Conservation (phyloP, 2,888 invertebrate species). For the Dicycla oo region DNA sequence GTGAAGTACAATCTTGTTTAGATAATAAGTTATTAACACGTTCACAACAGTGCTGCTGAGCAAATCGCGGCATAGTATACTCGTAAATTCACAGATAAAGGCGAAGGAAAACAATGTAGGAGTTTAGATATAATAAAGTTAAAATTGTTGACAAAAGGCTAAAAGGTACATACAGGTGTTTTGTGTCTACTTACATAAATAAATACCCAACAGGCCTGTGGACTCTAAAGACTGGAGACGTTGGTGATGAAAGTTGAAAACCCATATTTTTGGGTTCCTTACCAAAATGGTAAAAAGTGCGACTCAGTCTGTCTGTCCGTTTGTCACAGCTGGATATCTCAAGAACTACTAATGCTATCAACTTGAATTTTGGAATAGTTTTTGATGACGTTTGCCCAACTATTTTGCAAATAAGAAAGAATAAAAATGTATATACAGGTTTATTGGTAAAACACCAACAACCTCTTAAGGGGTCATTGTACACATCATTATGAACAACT, state of each 20-base stretch:
- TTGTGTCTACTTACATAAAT: not conserved
- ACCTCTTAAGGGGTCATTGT: too few relatives aligned
- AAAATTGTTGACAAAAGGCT: not conserved
- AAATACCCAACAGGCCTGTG: not conserved
- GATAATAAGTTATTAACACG: not conserved
- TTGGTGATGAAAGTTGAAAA: not conserved
- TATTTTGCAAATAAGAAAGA: too few relatives aligned
- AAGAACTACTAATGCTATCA: too few relatives aligned
- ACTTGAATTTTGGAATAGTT: too few relatives aligned
- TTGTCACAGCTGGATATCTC: too few relatives aligned
- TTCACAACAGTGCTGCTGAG: not conserved
- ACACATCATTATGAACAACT: too few relatives aligned
- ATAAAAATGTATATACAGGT: too few relatives aligned
- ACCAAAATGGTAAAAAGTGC: too few relatives aligned
- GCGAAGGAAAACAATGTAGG: not conserved
- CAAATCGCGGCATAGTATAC: not conserved
- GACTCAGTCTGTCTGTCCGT: too few relatives aligned
- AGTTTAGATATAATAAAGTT: not conserved
- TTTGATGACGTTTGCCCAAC: too few relatives aligned
- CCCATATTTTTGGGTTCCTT: not conserved
- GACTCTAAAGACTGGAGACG: too few relatives aligned
- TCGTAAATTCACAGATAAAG: not conserved
- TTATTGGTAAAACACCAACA: too few relatives aligned
- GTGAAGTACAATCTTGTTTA: slow-evolving; percentile 6
- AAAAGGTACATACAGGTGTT: not conserved